Evolutionary conservation across 1,140 invertebrate genomes (phyloP).

Genomic region (Schlechtendalia chinensis): DNA sequence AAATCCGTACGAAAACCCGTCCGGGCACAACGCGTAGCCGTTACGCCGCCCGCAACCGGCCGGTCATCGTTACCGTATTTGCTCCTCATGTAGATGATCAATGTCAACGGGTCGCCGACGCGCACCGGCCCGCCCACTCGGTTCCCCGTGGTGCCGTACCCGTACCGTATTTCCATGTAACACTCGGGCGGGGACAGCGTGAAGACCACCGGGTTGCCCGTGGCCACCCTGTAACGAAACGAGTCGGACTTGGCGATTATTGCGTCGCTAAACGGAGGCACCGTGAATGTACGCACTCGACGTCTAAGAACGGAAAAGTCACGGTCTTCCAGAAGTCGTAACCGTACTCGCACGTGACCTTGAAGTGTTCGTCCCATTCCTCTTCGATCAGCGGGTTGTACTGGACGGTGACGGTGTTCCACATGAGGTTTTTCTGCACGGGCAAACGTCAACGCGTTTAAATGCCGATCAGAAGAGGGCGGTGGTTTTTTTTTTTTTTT

Average conservation of each 20-base stretch:
- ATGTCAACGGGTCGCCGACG: slow-evolving; percentile 86
- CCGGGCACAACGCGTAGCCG: too few relatives aligned
- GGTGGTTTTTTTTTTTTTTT: too few relatives aligned
- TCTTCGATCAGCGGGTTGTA: slow-evolving; percentile 92
- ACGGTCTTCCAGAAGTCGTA: slow-evolving; percentile 97
- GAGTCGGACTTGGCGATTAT: too few relatives aligned
- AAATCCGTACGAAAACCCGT: too few relatives aligned
- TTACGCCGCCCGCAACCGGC: too few relatives aligned
- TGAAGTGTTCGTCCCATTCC: slow-evolving; percentile 92
- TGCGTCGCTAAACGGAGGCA: too few relatives aligned
- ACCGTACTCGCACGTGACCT: slow-evolving; percentile 94
- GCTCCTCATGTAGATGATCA: slow-evolving; percentile 91
- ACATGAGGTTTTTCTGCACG: slow-evolving; percentile 86
- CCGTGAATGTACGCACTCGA: slow-evolving; percentile 92
- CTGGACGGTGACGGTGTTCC: slow-evolving; percentile 92
- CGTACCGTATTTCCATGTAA: slow-evolving; percentile 91
- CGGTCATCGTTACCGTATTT: slow-evolving; percentile 70
- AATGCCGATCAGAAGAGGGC: too few relatives aligned
- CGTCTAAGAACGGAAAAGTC: slow-evolving; percentile 89
- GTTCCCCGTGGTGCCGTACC: slow-evolving; percentile 79
- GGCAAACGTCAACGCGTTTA: too few relatives aligned
- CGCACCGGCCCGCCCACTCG: slow-evolving; percentile 83
- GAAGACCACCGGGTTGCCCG: slow-evolving; percentile 90
- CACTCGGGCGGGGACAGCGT: slow-evolving; percentile 89
- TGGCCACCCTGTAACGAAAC: slow-evolving; percentile 71